Percentiles rank a stretch among this genome's conserved stretches.
Conservation (phyloP, 2,797 vertebrate species). For the Poeciliopsis gracilis region DNA sequence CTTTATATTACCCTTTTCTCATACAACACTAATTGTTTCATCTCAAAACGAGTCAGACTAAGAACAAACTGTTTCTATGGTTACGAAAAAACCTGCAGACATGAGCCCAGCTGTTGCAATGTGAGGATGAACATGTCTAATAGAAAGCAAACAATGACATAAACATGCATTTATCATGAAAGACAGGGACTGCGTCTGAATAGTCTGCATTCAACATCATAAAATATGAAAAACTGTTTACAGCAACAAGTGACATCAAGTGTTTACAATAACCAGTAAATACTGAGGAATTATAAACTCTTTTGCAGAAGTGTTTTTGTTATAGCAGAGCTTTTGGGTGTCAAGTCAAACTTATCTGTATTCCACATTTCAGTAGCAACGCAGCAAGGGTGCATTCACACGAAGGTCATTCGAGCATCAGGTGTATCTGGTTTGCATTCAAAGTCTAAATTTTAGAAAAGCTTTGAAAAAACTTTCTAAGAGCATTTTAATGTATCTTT, state of each 20-base stretch:
- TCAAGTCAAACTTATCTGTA: not conserved
- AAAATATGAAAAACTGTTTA: not conserved
- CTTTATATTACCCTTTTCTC: not conserved
- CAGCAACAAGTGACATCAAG: not conserved
- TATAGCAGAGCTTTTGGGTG: not conserved
- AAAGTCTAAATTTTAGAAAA: not conserved
- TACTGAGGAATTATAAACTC: too few relatives aligned
- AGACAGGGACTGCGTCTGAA: not conserved
- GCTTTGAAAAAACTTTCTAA: too few relatives aligned
- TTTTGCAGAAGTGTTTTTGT: not conserved
- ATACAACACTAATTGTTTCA: not conserved
- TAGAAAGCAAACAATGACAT: not conserved
- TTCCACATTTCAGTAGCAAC: too few relatives aligned
- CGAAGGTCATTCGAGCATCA: too few relatives aligned
- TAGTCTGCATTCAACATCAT: not conserved
- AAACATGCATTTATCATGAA: not conserved
- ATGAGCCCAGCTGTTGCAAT: not conserved
- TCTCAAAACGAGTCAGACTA: not conserved
- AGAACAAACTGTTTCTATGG: constrained; percentile 3
- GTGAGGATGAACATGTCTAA: not conserved
- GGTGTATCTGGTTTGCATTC: too few relatives aligned
- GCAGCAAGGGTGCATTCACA: too few relatives aligned
- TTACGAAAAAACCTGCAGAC: not conserved
- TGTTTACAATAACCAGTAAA: too few relatives aligned
- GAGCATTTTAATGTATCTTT: not conserved